Evolutionary conservation across 1,140 invertebrate genomes (phyloP).

Genomic region (Lepidurus arcticus): DNA sequence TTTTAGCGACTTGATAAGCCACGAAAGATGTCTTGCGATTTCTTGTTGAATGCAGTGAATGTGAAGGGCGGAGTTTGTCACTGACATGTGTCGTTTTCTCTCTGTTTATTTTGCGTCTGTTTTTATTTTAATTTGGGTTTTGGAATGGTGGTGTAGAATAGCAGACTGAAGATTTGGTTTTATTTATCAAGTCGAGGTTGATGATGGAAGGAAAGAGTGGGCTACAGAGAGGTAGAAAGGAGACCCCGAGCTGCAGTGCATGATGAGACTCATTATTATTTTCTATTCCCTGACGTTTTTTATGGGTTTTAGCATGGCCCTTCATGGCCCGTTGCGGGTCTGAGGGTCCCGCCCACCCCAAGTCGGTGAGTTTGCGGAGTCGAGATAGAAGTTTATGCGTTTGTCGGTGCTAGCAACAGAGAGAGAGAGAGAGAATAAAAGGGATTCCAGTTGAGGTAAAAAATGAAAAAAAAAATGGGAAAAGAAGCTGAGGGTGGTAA

Average conservation of each 20-base stretch:
- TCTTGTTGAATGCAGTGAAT: too few relatives aligned
- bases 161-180: too few relatives aligned
- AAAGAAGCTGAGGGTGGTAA: slow-evolving; percentile 1
- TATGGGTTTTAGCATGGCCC: background rate
- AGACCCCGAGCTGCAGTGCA: background rate
- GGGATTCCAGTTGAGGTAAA: background rate
- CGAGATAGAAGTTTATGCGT: slow-evolving; percentile 17
- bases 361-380: slow-evolving; percentile 9
- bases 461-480: background rate
- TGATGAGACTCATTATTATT: slow-evolving; percentile 22
- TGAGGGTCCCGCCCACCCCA: background rate
- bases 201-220: slow-evolving; percentile 8
- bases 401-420: background rate
- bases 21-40: too few relatives aligned
- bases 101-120: too few relatives aligned
- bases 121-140: too few relatives aligned
- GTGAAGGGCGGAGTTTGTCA: too few relatives aligned
- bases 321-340: background rate
- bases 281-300: slow-evolving; percentile 22
- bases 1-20: too few relatives aligned
- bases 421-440: background rate
- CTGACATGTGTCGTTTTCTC: too few relatives aligned
- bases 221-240: background rate
- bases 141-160: too few relatives aligned
- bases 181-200: slow-evolving; percentile 9